Conservation (phyloP, 2,113 vertebrate species). For the Jacana jacana region DNA sequence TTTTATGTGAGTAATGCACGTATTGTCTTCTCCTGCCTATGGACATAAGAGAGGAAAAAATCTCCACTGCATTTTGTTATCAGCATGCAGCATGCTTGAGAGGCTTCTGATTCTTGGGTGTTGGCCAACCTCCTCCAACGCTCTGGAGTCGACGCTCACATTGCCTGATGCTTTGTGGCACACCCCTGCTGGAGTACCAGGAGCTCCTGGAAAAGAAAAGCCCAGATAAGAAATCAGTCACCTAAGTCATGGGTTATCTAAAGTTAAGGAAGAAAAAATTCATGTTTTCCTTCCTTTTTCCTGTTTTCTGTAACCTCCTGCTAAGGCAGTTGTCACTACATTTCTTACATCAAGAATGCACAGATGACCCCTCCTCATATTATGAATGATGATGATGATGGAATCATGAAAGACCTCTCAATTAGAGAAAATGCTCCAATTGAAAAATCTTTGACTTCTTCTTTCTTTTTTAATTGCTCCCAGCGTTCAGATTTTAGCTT, state of each 20-base stretch:
- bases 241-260: not conserved
- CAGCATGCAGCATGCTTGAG: not conserved
- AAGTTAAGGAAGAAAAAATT: not conserved
- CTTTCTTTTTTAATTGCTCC: not conserved
- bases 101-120: not conserved
- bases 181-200: not conserved
- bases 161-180: not conserved
- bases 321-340: not conserved
- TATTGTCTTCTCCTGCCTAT: not conserved
- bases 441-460: not conserved
- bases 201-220: not conserved
- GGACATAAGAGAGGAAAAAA: not conserved
- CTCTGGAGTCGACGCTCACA: not conserved
- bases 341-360: not conserved
- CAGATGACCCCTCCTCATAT: not conserved
- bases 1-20: not conserved
- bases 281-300: not conserved
- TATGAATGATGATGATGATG: not conserved
- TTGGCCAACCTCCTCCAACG: not conserved
- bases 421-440: not conserved
- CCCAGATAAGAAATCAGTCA: not conserved
- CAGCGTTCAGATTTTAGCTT: not conserved
- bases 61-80: not conserved
- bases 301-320: not conserved
- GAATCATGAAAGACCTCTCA: not conserved